phyloP scores from a whole-genome alignment of 2,797 vertebrate species.

The Hirundo rustica region DNA sequence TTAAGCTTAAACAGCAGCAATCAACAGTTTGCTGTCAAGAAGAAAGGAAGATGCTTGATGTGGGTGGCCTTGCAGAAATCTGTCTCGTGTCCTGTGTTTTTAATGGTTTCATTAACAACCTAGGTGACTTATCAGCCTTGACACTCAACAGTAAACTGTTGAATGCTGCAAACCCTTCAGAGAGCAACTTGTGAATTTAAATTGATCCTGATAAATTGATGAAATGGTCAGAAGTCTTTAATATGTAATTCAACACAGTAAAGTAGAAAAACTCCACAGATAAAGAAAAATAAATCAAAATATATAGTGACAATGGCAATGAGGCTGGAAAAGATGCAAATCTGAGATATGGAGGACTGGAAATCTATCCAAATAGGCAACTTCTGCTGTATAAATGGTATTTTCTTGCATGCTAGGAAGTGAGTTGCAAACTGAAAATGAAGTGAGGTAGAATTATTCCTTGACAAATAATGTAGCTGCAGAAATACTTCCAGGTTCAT shows the following conservation, averaged over 20 bases:
- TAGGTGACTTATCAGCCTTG: constrained; percentile 28
- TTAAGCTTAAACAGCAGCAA: constrained; percentile 1
- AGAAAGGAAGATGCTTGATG: background rate
- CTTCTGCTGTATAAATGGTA: background rate
- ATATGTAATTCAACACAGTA: background rate
- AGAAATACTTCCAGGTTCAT: background rate
- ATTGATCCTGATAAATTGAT: background rate
- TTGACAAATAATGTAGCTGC: background rate
- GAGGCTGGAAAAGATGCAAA: background rate
- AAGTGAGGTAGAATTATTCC: background rate
- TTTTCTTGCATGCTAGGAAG: background rate
- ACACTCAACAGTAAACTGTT: background rate
- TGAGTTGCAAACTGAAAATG: background rate
- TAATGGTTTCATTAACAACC: constrained; percentile 34
- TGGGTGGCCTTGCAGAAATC: constrained; percentile 20
- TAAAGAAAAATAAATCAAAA: background rate
- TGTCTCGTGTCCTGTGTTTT: background rate
- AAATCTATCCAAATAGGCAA: background rate
- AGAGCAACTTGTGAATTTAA: constrained; percentile 5
- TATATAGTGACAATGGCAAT: background rate
- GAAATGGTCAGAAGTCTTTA: background rate
- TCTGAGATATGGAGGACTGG: background rate
- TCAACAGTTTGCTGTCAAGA: constrained; percentile 20
- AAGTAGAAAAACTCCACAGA: background rate
- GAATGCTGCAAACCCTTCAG: background rate